Percentiles rank a stretch among this genome's conserved stretches.
Evolutionary conservation across 2,113 vertebrate species (phyloP).

Genomic region (Phalacrocorax pelagicus): DNA sequence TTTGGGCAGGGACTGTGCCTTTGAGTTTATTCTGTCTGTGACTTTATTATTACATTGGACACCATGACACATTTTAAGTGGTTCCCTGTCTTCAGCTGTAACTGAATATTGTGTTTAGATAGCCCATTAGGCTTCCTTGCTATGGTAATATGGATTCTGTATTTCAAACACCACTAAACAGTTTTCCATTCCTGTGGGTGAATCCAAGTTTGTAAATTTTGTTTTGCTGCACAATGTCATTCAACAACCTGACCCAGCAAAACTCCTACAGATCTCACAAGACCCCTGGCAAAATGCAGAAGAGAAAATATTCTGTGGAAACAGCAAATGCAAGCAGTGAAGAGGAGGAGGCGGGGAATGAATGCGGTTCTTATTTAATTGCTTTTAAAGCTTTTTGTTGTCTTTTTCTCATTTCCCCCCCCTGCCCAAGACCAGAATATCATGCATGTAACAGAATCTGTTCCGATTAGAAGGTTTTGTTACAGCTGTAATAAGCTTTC

Average conservation of each 20-base stretch:
- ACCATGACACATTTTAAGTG: not conserved
- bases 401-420: conserved; percentile 5
- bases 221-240: not conserved
- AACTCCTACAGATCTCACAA: not conserved
- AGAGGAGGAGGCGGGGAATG: not conserved
- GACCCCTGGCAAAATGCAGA: not conserved
- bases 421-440: conserved; percentile 43
- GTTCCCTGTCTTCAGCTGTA: conserved; percentile 27
- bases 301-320: not conserved
- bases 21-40: not conserved
- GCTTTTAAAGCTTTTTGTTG: conserved; percentile 17
- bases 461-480: conserved; percentile 72
- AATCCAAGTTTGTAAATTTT: conserved; percentile 11
- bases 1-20: not conserved
- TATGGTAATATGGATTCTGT: conserved; percentile 1
- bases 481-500: conserved; percentile 75
- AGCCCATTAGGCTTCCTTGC: not conserved
- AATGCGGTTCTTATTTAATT: not conserved
- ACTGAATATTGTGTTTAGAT: not conserved
- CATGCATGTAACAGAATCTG: conserved; percentile 61
- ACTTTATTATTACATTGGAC: not conserved
- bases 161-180: conserved; percentile 26
- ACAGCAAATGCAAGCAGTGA: not conserved
- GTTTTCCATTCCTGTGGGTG: not conserved
- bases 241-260: conserved; percentile 18